These are phyloP conservation scores for Hybognathus amarus DNA, from an alignment of 2,797 vertebrate genomes.

Conservation along the genomic window DNA sequence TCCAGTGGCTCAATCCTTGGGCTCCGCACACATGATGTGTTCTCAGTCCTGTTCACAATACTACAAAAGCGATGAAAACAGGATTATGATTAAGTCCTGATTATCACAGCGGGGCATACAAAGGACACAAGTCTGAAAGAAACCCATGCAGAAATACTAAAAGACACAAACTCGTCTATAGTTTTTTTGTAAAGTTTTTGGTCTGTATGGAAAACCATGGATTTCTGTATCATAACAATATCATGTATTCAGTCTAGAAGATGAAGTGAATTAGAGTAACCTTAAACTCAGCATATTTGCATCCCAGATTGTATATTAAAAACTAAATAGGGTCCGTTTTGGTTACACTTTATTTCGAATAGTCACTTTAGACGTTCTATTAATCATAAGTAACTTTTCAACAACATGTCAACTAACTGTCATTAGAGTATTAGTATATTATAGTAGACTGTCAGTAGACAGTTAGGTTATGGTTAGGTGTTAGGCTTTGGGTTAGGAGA, in stretches of 20 bases:
- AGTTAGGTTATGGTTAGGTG: too few species aligned
- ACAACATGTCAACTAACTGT: too few species aligned
- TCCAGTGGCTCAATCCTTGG: constrained; percentile 54
- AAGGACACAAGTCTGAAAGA: constrained; percentile 25
- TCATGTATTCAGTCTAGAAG: not conserved
- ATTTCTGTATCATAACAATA: not conserved
- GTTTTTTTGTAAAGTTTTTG: not conserved
- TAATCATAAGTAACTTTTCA: too few species aligned
- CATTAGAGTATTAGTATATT: too few species aligned
- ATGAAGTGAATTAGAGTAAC: not conserved
- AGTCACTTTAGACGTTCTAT: too few species aligned
- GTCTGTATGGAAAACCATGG: not conserved
- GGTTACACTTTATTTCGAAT: too few species aligned
- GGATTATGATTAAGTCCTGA: constrained; percentile 39
- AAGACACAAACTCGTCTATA: not conserved
- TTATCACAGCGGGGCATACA: constrained; percentile 29
- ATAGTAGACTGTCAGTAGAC: too few species aligned
- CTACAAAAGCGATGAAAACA: constrained; percentile 27
- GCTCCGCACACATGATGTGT: constrained; percentile 54
- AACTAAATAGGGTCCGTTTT: not conserved
- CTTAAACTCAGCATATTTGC: not conserved
- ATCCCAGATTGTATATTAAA: not conserved
- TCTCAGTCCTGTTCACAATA: constrained; percentile 37
- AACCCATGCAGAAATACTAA: constrained; percentile 5
- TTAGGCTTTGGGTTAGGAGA: too few species aligned